phyloP scores from a whole-genome alignment of 2,797 vertebrate genomes.

The Euthynnus affinis region DNA sequence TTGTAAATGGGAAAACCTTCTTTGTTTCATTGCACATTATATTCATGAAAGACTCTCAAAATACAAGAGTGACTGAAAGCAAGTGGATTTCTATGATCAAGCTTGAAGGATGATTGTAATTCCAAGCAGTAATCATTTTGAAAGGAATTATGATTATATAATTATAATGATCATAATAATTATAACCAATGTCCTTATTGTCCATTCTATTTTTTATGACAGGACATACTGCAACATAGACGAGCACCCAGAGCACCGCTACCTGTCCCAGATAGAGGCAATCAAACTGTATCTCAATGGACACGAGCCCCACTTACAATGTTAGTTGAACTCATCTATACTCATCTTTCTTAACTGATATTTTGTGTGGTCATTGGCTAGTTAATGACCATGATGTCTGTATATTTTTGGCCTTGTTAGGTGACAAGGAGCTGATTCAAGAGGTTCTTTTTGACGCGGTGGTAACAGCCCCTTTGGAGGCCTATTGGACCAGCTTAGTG shows the following conservation, averaged over 20 bases:
- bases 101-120: neutral
- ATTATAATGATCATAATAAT: neutral
- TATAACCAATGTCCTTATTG: neutral
- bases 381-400: neutral
- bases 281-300: conserved; percentile 96
- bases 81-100: neutral
- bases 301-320: conserved; percentile 92
- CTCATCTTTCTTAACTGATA: neutral
- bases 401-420: conserved; percentile 72
- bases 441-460: conserved; percentile 97
- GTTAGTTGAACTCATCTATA: conserved; percentile 82
- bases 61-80: conserved; percentile 5
- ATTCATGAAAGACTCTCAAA: neutral
- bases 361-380: neutral
- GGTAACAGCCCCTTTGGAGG: conserved; percentile 96
- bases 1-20: conserved; percentile 29
- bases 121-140: neutral
- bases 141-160: neutral
- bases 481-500: conserved; percentile 97
- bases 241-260: conserved; percentile 92
- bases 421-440: conserved; percentile 95
- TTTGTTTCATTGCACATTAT: conserved; percentile 33
- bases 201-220: conserved; percentile 18
- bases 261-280: conserved; percentile 94
- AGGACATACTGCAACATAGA: conserved; percentile 99